These are phyloP conservation scores for Mimas tiliae DNA, from an alignment of 2,888 invertebrate species.

Conservation along the genomic window DNA sequence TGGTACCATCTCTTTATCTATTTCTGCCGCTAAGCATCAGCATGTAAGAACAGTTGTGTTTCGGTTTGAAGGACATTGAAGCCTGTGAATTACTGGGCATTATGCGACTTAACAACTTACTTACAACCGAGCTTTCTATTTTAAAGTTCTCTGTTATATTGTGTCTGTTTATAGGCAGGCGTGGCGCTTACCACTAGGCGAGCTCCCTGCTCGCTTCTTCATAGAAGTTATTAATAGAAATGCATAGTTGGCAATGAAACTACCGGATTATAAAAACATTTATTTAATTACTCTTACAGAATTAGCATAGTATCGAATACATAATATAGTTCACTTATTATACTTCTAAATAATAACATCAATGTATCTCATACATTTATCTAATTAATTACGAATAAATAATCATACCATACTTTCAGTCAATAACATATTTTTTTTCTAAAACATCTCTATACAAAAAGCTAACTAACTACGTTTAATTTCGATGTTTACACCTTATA, in stretches of 20 bases:
- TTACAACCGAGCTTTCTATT: no score
- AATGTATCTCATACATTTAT: slow-evolving; percentile 21
- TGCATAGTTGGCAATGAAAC: not conserved
- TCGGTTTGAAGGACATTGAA: no score
- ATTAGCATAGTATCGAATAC: slow-evolving; percentile 16
- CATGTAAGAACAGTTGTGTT: no score
- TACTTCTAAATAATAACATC: slow-evolving; percentile 4
- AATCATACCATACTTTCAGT: slow-evolving; percentile 23
- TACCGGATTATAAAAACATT: slow-evolving; percentile 11
- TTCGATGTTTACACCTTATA: slow-evolving; percentile 20
- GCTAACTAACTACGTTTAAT: slow-evolving; percentile 11
- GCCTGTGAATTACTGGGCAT: no score
- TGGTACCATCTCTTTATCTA: no score
- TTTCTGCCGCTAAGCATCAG: no score
- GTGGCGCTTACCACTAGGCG: no score
- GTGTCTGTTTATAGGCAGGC: no score
- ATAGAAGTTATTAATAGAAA: no score
- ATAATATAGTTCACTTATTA: slow-evolving; percentile 10
- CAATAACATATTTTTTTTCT: slow-evolving; percentile 7
- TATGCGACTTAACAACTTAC: no score
- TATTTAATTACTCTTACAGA: slow-evolving; percentile 9
- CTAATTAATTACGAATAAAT: slow-evolving; percentile 6
- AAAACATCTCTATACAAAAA: slow-evolving; percentile 15
- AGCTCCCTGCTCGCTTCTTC: no score
- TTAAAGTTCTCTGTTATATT: no score